phyloP scores from a whole-genome alignment of 2,113 vertebrate species.

The Pipra filicauda region DNA sequence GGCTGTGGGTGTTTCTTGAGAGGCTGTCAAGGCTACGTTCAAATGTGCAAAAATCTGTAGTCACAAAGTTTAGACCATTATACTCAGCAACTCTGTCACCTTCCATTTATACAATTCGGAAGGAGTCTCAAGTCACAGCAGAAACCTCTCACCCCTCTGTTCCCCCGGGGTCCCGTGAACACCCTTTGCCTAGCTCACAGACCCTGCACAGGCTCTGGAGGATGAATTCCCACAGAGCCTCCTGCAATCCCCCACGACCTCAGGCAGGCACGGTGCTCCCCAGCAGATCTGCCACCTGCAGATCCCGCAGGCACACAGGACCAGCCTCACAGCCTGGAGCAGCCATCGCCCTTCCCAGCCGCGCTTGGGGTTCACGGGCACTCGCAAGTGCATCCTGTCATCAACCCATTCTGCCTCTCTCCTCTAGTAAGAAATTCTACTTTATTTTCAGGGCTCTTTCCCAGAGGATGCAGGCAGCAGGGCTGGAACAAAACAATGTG shows the following conservation, averaged over 20 bases:
- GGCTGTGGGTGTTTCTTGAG: background rate
- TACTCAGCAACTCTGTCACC: background rate
- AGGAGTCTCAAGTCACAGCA: background rate
- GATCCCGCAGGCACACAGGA: background rate
- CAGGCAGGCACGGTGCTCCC: background rate
- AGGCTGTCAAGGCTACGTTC: background rate
- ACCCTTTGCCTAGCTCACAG: background rate
- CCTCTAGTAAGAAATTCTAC: background rate
- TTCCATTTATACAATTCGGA: background rate
- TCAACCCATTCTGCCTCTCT: background rate
- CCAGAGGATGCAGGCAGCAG: background rate
- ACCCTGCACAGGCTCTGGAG: background rate
- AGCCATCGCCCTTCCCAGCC: background rate
- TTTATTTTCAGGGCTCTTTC: background rate
- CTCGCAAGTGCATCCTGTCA: background rate
- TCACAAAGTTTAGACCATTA: background rate
- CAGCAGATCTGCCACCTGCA: background rate
- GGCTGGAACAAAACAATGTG: background rate
- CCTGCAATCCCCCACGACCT: background rate
- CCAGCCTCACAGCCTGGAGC: background rate
- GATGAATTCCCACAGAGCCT: background rate
- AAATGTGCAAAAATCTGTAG: background rate
- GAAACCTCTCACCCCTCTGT: background rate
- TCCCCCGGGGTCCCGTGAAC: fast-evolving
- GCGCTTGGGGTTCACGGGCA: background rate